Evolutionary conservation across 37 sponge, comb jelly and placozoan species (phyloP), one percentile per base, ranked within the genome.

Genomic region (Oscarella lobularis): DNA sequence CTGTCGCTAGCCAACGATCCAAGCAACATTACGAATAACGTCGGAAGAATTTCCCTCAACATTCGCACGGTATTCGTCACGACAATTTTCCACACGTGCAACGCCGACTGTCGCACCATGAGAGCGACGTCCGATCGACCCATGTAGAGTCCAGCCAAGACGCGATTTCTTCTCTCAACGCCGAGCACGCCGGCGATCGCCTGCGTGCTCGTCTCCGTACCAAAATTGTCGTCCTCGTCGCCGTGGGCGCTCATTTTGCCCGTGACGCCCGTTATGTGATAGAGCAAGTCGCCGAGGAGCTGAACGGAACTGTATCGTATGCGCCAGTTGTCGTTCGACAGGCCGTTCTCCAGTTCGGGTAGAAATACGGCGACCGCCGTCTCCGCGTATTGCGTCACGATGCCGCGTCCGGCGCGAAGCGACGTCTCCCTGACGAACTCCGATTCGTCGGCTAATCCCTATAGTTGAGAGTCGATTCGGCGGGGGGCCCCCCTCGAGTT

Each of bases 51-150:
- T 78, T 98, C 99, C n/a, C 87, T 78, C 32, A 98, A 83, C 0
- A 92, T 91, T 27, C 83, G 85, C 2, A 92, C 87, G 34, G 99
- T 94, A 81, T 94, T 91, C 36, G 92, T 85, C 31, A 98, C 95
- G 31, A 98, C 84, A 37, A 98, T 88, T 78, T 98, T 98, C 99
- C 99, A 98, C 31, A 98, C 90, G 74, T 98, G 99, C 38, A 98
- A 81, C 5, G 95, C 87, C 14, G 88, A 79, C 66, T 98, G 99
- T 39, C 99, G 80, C 38, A 98, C 99, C 39, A 91, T 70, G 37
- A 94, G 76, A 0, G 99, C 92, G 35, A 91, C 90, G 67, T 98
- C 99, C n/a, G 92, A 89, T 34, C 99, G 86, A 1, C 92, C 89
- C 90, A 98, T 94, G 84, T 94, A 98, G 4, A 98, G 86, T n/a